Conservation (phyloP, 2,113 vertebrate species). For the Pyxicephalus adspersus region DNA sequence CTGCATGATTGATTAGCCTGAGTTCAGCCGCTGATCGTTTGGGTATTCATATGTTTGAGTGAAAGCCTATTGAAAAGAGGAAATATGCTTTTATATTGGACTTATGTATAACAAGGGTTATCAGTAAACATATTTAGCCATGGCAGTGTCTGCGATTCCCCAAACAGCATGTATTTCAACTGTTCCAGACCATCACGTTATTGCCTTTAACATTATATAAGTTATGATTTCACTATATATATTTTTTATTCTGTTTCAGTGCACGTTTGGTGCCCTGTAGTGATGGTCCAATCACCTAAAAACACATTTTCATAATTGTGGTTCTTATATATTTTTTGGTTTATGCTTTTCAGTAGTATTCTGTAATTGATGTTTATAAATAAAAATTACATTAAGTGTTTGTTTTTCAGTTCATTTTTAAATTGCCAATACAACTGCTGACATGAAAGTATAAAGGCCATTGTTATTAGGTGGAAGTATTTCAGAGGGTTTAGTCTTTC, state of each 20-base stretch:
- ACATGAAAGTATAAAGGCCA: no score
- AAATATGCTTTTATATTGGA: constrained; percentile 64
- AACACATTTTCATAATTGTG: constrained; percentile 9
- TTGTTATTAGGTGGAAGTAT: no score
- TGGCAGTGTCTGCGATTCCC: constrained; percentile 43
- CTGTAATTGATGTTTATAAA: constrained; percentile 10
- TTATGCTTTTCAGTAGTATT: neutral
- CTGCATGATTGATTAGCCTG: constrained; percentile 58
- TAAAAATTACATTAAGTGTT: neutral
- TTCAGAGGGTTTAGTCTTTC: no score
- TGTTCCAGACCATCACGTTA: neutral
- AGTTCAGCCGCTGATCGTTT: constrained; percentile 59
- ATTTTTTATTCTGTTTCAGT: neutral
- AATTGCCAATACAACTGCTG: no score
- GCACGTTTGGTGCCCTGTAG: neutral
- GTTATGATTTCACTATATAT: constrained; percentile 2
- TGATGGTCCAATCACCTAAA: neutral
- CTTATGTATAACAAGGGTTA: constrained; percentile 67
- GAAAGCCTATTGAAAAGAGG: constrained; percentile 56
- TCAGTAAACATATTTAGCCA: constrained; percentile 74
- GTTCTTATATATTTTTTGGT: neutral
- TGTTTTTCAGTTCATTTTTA: neutral
- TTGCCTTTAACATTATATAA: neutral
- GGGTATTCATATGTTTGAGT: constrained; percentile 67
- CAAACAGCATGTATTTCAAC: neutral